phyloP scores from a whole-genome alignment of 2,888 invertebrate species.

The Chirona hameri region DNA sequence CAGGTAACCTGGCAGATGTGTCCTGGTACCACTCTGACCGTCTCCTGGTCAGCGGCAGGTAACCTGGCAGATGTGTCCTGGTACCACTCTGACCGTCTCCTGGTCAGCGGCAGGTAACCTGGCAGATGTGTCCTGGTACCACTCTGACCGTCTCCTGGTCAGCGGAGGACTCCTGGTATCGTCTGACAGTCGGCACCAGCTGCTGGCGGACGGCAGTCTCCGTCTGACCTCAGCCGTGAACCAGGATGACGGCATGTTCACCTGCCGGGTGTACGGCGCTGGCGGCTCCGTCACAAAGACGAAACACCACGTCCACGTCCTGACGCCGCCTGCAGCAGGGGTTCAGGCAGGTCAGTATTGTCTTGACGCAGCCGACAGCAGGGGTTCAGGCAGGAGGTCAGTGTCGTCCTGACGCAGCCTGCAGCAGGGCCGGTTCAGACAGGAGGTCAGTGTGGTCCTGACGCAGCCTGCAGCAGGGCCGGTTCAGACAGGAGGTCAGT shows the following conservation, averaged over 20 bases:
- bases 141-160: neutral
- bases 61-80: no score
- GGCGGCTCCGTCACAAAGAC: neutral
- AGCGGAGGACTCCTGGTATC: neutral
- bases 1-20: no score
- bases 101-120: neutral
- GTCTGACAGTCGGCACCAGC: neutral
- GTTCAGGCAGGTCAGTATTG: neutral
- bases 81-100: neutral
- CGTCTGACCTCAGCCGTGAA: neutral
- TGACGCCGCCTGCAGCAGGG: neutral
- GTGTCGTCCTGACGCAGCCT: no score
- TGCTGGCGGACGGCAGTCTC: neutral
- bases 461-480: no score
- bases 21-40: neutral
- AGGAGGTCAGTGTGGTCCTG: no score
- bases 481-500: no score
- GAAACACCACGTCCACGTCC: neutral
- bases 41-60: no score
- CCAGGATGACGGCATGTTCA: constrained; percentile 2
- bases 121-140: no score
- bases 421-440: no score
- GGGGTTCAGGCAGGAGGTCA: no score
- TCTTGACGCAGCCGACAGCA: neutral
- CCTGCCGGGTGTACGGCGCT: neutral